phyloP scores from a whole-genome alignment of 2,888 invertebrate species.

The Calameuta pallipes region DNA sequence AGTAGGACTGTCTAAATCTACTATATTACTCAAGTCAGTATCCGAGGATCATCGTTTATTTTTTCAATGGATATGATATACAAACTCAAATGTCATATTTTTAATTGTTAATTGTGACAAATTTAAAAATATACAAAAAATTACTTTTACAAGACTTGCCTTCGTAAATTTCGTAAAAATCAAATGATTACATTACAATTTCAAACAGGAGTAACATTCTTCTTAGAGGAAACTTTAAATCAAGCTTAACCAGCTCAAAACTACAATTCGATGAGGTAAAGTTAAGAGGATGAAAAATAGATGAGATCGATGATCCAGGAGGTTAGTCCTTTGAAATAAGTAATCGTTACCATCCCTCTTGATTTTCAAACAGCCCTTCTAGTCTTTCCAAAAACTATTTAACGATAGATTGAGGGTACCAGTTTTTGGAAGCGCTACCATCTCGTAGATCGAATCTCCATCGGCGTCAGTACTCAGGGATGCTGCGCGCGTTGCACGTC shows the following conservation, averaged over 20 bases:
- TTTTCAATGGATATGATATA: background rate
- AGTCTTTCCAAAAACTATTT: background rate
- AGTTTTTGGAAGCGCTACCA: slow-evolving; percentile 11
- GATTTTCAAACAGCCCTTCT: background rate
- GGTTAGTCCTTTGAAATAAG: background rate
- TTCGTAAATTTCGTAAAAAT: background rate
- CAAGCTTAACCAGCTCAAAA: background rate
- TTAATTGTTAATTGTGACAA: background rate
- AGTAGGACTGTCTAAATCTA: background rate
- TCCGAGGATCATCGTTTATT: background rate
- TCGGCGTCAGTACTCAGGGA: background rate
- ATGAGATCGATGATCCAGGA: background rate
- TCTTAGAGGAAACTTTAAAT: background rate
- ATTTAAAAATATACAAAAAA: background rate
- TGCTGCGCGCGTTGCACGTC: slow-evolving; percentile 20
- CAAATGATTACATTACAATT: background rate
- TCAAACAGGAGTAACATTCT: background rate
- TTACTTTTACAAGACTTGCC: background rate
- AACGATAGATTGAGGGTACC: background rate
- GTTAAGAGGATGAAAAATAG: background rate
- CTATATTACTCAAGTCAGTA: background rate
- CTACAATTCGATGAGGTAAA: background rate
- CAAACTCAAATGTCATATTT: background rate
- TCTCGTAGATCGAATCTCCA: slow-evolving; percentile 13
- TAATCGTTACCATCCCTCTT: background rate